Evolutionary conservation across 1,140 invertebrate species (phyloP), one percentile per base, ranked within the genome.

Genomic region (Camponotus vicinus): DNA sequence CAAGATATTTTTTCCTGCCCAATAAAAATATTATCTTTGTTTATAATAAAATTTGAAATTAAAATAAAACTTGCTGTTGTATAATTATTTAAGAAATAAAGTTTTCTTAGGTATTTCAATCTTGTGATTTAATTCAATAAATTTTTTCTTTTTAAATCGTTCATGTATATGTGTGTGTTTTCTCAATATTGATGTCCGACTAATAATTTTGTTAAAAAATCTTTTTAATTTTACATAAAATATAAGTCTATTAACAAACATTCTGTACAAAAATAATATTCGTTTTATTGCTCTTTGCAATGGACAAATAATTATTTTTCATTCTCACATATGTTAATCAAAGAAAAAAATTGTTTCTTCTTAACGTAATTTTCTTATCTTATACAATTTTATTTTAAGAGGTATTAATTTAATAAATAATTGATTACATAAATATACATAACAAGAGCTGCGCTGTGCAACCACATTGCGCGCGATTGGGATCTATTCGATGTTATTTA

Each of bases 391-490:
- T 27, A 61, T 13, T 21, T 61, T 76, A 76, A 8, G 13, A 37
- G 15, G 21, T 49, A 67, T 49, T 67, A 73, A 71, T 49, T 66
- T 45, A 57, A 52, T 79, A 67, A 79, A 67, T 67, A 66, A 67
- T 79, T n/a, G 32, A 27, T 64, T 75, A 75, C 15, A 52, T 5
- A 52, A 15, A 52, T 52, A 52, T 59, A n/a, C 57, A 32, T 40
- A 64, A 77, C 59, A 78, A 45, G 45, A 5, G 42, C 61, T 3
- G 8, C 2, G 42, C 4, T 21, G 49, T 37, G 6, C 18, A 9
- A 59, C 37, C 0, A 42, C 5, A 52, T 55, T 52, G 15, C 3
- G 40, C 34, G 13, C 63, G 13, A 69, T 27, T 69, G 9, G n/a
- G 3, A 40, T 79, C 21, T 80, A 70, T 40, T 34, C 40, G 52